These are phyloP conservation scores for Pocillopora damicornis DNA, from an alignment of 64 coral and sea anemone species.

Conservation along the genomic window DNA sequence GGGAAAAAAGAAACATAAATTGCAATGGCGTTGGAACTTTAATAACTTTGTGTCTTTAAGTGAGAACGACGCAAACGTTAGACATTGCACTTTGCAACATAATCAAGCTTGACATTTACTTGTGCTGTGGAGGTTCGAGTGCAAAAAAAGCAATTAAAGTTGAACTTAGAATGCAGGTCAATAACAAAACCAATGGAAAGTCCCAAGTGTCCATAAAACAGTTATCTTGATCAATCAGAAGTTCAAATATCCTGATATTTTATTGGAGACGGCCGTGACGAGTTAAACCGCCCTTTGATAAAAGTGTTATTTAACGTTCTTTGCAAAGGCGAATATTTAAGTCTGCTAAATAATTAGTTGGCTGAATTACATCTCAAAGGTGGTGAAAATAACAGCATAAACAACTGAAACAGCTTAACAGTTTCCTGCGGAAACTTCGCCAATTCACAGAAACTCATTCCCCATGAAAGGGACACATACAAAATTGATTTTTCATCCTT, in stretches of 20 bases:
- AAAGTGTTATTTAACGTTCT: neutral
- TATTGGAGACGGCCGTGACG: neutral
- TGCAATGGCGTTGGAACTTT: too few species aligned
- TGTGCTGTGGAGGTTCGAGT: neutral
- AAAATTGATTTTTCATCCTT: neutral
- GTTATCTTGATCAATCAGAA: neutral
- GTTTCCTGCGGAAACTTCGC: neutral
- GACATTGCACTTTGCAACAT: neutral
- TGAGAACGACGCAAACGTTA: neutral
- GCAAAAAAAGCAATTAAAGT: neutral
- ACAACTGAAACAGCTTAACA: neutral
- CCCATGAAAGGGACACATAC: neutral
- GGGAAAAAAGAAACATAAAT: too few species aligned
- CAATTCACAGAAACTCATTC: neutral
- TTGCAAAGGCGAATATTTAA: neutral
- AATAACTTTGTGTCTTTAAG: neutral
- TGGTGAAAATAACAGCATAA: neutral
- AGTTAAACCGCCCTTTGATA: neutral
- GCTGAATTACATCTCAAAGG: neutral
- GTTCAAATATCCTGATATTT: constrained; percentile 11
- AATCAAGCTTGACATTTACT: neutral
- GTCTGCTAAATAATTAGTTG: neutral
- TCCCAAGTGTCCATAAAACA: neutral
- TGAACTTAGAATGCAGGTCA: constrained; percentile 8
- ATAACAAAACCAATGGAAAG: neutral